Percentiles rank a stretch among this genome's conserved stretches.
Conservation (phyloP, 2,797 vertebrate species). For the Synanceia verrucosa region DNA sequence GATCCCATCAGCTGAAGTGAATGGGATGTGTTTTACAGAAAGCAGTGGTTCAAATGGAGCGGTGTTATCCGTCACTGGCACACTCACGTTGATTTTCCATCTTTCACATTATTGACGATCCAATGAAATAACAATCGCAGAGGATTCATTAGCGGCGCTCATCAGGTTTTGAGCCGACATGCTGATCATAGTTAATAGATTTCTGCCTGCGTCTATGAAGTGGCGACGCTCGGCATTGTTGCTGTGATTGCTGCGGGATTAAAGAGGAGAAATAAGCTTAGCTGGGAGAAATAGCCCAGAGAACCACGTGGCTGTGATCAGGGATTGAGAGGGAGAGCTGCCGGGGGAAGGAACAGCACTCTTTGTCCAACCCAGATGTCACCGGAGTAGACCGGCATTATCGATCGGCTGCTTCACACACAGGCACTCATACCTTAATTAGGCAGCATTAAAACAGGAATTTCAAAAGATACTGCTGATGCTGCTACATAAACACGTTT, state of each 20-base stretch:
- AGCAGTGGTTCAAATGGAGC: slow-evolving; percentile 20
- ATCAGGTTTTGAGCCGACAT: slow-evolving; percentile 56
- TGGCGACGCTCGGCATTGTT: slow-evolving; percentile 63
- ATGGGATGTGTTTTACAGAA: slow-evolving; percentile 20
- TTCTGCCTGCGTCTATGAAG: slow-evolving; percentile 47
- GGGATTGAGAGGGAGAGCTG: slow-evolving; percentile 63
- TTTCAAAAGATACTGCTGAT: slow-evolving; percentile 16
- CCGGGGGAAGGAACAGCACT: slow-evolving; percentile 58
- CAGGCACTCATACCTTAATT: slow-evolving; percentile 22
- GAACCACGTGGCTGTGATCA: slow-evolving; percentile 74
- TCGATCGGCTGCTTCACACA: slow-evolving; percentile 65
- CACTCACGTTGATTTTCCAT: slow-evolving; percentile 48
- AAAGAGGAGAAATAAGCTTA: slow-evolving; percentile 80
- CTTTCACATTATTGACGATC: slow-evolving; percentile 61
- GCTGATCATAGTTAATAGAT: slow-evolving; percentile 75
- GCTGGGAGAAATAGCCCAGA: slow-evolving; percentile 70
- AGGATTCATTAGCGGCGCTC: slow-evolving; percentile 60
- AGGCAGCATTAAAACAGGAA: slow-evolving; percentile 18
- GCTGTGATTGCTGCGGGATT: slow-evolving; percentile 78
- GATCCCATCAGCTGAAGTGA: slow-evolving; percentile 26
- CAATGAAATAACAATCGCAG: slow-evolving; percentile 51
- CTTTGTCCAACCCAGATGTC: slow-evolving; percentile 80
- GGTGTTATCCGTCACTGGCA: slow-evolving; percentile 39
- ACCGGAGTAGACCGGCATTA: slow-evolving; percentile 71
- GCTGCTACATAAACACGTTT: slow-evolving; percentile 17